phyloP scores from a whole-genome alignment of 2,113 vertebrate genomes.

The Calyptommatus sinebrachiatus region DNA sequence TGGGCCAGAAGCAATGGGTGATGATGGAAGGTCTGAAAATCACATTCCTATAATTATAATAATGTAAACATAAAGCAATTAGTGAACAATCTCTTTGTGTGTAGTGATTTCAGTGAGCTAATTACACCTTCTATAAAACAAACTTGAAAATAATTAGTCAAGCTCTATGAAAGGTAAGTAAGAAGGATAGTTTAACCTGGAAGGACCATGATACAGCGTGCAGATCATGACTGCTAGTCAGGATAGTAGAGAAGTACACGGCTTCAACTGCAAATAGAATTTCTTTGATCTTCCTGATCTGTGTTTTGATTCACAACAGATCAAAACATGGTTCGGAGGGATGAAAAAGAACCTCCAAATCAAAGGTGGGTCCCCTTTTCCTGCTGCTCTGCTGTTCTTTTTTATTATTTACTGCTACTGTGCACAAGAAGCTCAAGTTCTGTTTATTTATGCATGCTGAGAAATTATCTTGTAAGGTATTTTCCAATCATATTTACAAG shows the following conservation, averaged over 20 bases:
- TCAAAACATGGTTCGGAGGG: too few relatives aligned
- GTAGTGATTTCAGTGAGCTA: background rate
- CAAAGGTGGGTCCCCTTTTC: too few relatives aligned
- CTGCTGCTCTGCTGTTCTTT: too few relatives aligned
- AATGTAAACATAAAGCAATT: background rate
- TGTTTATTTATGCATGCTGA: background rate
- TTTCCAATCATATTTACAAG: background rate
- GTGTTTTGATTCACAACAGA: too few relatives aligned
- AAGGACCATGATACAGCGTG: background rate
- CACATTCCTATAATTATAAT: background rate
- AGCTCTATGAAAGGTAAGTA: background rate
- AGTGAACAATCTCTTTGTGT: background rate
- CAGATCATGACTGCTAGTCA: too few relatives aligned
- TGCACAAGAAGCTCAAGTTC: background rate
- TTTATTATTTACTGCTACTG: background rate
- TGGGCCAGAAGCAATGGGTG: constrained; percentile 7
- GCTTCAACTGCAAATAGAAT: too few relatives aligned
- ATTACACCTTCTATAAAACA: background rate
- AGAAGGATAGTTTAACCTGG: background rate
- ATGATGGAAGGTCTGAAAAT: background rate
- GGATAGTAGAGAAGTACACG: too few relatives aligned
- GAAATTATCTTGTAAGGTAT: background rate
- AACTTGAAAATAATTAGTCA: background rate
- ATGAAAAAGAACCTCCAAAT: too few relatives aligned
- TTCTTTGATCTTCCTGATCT: too few relatives aligned